These are phyloP conservation scores for Protonibea diacanthus DNA, from an alignment of 2,797 vertebrate species.

Conservation along the genomic window DNA sequence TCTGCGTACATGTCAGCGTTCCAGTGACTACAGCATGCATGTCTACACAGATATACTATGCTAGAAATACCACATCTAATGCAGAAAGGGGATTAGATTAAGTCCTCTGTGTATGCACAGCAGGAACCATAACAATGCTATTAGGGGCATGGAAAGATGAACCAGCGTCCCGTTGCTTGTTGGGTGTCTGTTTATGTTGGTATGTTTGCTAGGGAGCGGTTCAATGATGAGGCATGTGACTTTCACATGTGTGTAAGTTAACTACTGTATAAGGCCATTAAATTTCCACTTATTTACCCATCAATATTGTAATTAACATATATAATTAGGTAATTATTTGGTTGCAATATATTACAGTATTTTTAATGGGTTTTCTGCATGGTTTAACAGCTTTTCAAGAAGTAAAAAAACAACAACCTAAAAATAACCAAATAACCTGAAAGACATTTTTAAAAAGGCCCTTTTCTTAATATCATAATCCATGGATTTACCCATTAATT, in stretches of 20 bases:
- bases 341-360: not conserved
- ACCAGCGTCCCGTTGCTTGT: constrained; percentile 14
- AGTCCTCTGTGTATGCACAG: constrained; percentile 52
- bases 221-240: not conserved
- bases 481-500: too few species aligned
- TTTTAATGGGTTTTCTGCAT: not conserved
- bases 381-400: not conserved
- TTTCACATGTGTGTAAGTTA: not conserved
- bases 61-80: constrained; percentile 50
- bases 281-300: not conserved
- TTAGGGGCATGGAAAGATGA: constrained; percentile 50
- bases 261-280: not conserved
- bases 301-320: not conserved
- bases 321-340: not conserved
- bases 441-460: not conserved
- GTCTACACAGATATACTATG: constrained; percentile 35
- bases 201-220: constrained; percentile 7
- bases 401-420: not conserved
- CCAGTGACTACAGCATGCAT: constrained; percentile 35
- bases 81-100: constrained; percentile 64
- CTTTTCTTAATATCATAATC: not conserved
- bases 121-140: constrained; percentile 58
- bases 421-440: not conserved
- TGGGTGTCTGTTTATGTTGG: constrained; percentile 25
- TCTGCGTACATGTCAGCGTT: constrained; percentile 41